phyloP scores from a whole-genome alignment of 2,888 invertebrate species.

The Tinea pellionella region DNA sequence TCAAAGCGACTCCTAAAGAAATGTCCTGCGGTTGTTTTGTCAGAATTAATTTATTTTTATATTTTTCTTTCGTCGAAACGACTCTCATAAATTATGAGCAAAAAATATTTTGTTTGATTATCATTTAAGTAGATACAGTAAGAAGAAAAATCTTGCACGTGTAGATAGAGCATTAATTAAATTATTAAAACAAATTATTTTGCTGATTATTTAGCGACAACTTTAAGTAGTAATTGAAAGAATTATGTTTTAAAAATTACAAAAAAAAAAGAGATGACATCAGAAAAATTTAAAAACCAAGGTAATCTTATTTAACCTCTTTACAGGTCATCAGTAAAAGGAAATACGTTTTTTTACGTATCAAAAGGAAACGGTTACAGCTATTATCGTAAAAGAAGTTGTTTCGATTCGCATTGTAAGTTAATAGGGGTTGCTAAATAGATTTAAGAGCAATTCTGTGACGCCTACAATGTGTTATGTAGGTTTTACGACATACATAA shows the following conservation, averaged over 20 bases:
- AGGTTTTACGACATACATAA: not conserved
- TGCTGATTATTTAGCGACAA: too few species aligned
- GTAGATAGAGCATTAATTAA: too few species aligned
- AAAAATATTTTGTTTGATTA: too few species aligned
- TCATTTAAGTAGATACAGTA: too few species aligned
- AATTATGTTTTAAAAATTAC: not conserved
- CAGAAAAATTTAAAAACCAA: not conserved
- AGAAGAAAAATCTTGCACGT: too few species aligned
- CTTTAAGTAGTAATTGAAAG: too few species aligned
- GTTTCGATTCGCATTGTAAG: slow-evolving; percentile 5
- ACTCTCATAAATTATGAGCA: too few species aligned
- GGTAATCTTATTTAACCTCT: not conserved
- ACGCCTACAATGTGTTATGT: not conserved
- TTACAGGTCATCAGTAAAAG: not conserved
- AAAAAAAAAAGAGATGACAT: not conserved
- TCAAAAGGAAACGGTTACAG: not conserved
- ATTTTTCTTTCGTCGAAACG: too few species aligned
- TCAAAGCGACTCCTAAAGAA: too few species aligned
- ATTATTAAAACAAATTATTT: too few species aligned
- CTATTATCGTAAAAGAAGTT: slow-evolving; percentile 4
- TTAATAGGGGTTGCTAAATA: not conserved
- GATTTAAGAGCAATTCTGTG: not conserved
- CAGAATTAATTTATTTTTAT: too few species aligned
- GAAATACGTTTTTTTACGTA: not conserved
- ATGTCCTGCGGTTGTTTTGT: too few species aligned